Percentiles rank a stretch among this genome's conserved stretches.
Evolutionary conservation across 2,797 vertebrate genomes (phyloP).

Genomic region (Paedocypris micromegethes): DNA sequence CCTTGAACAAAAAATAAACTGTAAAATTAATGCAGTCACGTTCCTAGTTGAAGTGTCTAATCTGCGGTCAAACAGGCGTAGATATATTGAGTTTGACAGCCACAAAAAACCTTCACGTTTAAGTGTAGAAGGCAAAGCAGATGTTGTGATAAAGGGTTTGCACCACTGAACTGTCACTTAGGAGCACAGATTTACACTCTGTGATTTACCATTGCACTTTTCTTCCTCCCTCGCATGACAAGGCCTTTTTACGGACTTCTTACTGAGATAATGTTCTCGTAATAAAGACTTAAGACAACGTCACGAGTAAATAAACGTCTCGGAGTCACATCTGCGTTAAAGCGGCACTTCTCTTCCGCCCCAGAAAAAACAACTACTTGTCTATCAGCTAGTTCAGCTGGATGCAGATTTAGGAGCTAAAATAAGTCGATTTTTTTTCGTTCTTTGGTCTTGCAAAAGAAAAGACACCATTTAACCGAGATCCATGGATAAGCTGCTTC

Average conservation of each 20-base stretch:
- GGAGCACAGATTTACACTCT: constrained; percentile 26
- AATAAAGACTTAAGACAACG: constrained; percentile 29
- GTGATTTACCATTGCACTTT: constrained; percentile 19
- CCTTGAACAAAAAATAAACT: too few species aligned
- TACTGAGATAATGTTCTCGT: constrained; percentile 23
- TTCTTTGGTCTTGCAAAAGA: constrained; percentile 5
- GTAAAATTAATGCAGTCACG: too few species aligned
- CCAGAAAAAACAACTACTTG: constrained; percentile 13
- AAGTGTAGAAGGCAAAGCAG: constrained; percentile 62
- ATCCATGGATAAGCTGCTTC: constrained; percentile 29
- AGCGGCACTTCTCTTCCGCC: constrained; percentile 16
- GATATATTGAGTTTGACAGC: constrained; percentile 44
- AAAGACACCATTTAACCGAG: constrained; percentile 41
- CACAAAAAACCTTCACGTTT: constrained; percentile 46
- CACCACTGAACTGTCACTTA: constrained; percentile 34
- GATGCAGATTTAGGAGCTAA: constrained; percentile 13
- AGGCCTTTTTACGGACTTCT: constrained; percentile 11
- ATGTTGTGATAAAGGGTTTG: constrained; percentile 58
- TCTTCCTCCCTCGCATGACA: constrained; percentile 7
- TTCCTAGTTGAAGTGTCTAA: too few species aligned
- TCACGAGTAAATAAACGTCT: constrained; percentile 20
- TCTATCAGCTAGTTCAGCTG: neutral
- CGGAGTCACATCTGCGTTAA: constrained; percentile 17
- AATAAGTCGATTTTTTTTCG: constrained; percentile 1
- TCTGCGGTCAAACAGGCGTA: too few species aligned